Evolutionary conservation across 2,888 invertebrate species (phyloP), one percentile per base, ranked within the genome.

Genomic region (Melitaea athalia): DNA sequence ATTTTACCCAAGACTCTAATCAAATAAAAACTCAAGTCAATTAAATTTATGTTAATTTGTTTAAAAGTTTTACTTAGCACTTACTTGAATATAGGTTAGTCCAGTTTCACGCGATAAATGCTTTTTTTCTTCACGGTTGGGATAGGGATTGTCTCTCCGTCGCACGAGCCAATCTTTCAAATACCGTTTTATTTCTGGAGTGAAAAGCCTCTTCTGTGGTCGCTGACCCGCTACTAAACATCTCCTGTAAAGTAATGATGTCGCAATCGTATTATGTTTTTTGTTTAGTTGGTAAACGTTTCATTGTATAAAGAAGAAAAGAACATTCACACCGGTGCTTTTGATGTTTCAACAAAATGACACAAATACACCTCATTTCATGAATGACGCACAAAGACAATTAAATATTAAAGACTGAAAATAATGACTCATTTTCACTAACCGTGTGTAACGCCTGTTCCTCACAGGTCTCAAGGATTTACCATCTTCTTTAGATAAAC

Each of bases 91-190:
- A 78, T 96, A 96, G 24, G 96, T 96, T 33, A 96, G 92, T 57
- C 96, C 96, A 15, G 96, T 96, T 86, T 96, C 95, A 31, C 94
- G 87, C 1, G 96, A 95, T 68, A 96, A 86, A 63, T 94, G 92
- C 86, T 96, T 96, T 81, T 96, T 96, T 84, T 96, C 96, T 76
- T 96, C 96, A 70, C 96, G 90, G 80, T 95, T 96, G 0, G 96
- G 96, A 85, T 96, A 96, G 0, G 96, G 96, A 84, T 96, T 96
- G 74, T 96, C 96, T 82, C 96, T 93, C 76, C 96, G 92, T 55
- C 96, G 91, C 15, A 96, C 94, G 14, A 96, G 91, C 96, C 96
- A 96, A 79, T 96, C 95, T 87, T 96, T 96, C 33, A 96, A 91
- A 87, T 94, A 95, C 72, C 95, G 93, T 81, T 96, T 96, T 77